Base-by-base conservation (phyloP, 2,113 vertebrate genomes). In the Rhinolophus ferrumequinum region DNA sequence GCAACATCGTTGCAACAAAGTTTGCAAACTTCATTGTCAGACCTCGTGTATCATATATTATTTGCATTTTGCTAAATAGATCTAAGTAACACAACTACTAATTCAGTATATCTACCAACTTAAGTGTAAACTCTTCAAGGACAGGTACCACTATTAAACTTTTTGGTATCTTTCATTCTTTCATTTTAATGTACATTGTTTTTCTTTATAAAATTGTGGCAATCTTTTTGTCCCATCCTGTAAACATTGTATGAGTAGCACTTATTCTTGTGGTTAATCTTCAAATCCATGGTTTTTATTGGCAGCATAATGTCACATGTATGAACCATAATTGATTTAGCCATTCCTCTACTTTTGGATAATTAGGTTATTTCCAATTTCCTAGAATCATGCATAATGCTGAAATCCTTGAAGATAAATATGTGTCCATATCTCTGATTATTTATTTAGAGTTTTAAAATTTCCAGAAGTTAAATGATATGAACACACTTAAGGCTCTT, bases 331-430 rank as follows among this genome's bases (percentile, higher is more conserved):
- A 50, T 70, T 90, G 52, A 62, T 77, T 95, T 93, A 84, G 28
- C 24, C 15, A 66, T 30, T 82, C 4, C 13, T 82, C 22, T 64
- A 67, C 70, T 95, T 94, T 84, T 60, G 28, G 50, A 38, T 4
- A 92, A 28, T 77, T 90, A 83, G 8, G 11, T 73, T 83, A 83
- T 79, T 95, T 95, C 8, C 11, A 33, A 15, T 76, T 97, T 94
- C 28, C 33, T 70, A 72, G 6, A 56, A 62, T 75, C 85, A 28
- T 64, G 82, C 56, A 82, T 66, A 70, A 81, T 56, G 41, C 21
- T 94, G 50, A 93, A 86, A 80, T 92, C 47, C 58, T 93, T 47
- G 18, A 70, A 70, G 70, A n/a, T 52, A 81, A 67, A 62, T 64
- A 60, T 3, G 72, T 96, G 41, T 76, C 6, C 38, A 28, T 60